Evolutionary conservation across 2,113 vertebrate genomes (phyloP), one percentile per base, ranked within the genome.

Genomic region (Psittacula cyanocephala): DNA sequence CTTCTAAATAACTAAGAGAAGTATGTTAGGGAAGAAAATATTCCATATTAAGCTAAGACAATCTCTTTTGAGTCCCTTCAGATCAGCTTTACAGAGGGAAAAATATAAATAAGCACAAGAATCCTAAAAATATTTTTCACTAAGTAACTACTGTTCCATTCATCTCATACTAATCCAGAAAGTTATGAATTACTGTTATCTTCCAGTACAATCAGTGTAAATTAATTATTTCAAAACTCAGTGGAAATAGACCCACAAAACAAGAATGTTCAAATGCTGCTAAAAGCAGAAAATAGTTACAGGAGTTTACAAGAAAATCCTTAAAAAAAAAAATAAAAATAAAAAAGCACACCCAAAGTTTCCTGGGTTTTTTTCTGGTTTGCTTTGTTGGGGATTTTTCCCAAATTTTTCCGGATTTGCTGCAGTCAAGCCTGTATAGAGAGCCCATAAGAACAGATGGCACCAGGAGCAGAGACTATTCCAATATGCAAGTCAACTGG

Each of bases 361-460:
- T n/a, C 37, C 3, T 69, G 10, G 10, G 7, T 17, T 24, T 16
- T 60, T 62, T 62, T 62, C 57, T 74, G 53, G 53, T 55, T 55
- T 67, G 2, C n/a, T 79, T 11, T 8, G 7, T 12, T 13, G 17
- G 17, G 4, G 0, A 4, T 9, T 23, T 5, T 1, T 20, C 7
- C 8, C 3, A 19, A 16, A 69, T 53, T 81, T 63, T 79, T 17
- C 47, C 20, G 37, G 37, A 9, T 67, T 83, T 70, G 13, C 43
- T 70, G 23, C n/a, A 81, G 28, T 12, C 23, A 60, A 64, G 12
- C 33, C 43, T 67, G 4, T 19, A n/a, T 0, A 47, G 23, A 71
- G 8, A 76, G 17, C 11, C 27, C 18, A 3, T 24, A 62, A 67
- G 13, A 72, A 77, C 7, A 86, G 24, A 15, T 7, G 71, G 52